Conservation (phyloP, 2,888 invertebrate genomes). For the Xestia rhomboidea region DNA sequence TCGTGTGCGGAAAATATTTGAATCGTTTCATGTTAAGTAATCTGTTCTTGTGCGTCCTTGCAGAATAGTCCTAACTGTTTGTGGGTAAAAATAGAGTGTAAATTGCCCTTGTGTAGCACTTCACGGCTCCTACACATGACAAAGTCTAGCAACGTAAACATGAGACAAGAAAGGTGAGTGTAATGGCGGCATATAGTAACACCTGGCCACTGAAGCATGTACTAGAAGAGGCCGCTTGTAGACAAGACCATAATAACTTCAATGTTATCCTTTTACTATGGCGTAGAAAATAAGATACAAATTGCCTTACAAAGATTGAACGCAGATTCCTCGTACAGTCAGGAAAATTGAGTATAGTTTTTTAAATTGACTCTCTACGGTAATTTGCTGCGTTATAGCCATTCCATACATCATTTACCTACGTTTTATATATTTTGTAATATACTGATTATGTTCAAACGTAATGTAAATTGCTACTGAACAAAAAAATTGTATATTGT, state of each 20-base stretch:
- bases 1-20: conserved; percentile 61
- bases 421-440: background rate
- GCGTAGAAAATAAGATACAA: conserved; percentile 4
- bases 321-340: background rate
- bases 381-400: background rate
- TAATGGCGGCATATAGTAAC: conserved; percentile 33
- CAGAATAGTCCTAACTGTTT: conserved; percentile 33
- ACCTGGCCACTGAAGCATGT: conserved; percentile 37
- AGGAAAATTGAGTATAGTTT: background rate
- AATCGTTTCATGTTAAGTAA: conserved; percentile 45
- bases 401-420: background rate
- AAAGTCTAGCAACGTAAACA: conserved; percentile 41
- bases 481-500: background rate
- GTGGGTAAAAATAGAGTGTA: conserved; percentile 54
- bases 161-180: conserved; percentile 38
- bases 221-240: conserved; percentile 16
- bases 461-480: background rate
- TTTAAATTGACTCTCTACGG: background rate
- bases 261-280: conserved; percentile 3
- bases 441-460: background rate
- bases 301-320: background rate
- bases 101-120: conserved; percentile 29
- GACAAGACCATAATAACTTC: conserved; percentile 27
- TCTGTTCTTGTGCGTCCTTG: conserved; percentile 39
- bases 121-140: conserved; percentile 49